Evolutionary conservation across 2,888 invertebrate species (phyloP).

Genomic region (Incurvaria masculella): DNA sequence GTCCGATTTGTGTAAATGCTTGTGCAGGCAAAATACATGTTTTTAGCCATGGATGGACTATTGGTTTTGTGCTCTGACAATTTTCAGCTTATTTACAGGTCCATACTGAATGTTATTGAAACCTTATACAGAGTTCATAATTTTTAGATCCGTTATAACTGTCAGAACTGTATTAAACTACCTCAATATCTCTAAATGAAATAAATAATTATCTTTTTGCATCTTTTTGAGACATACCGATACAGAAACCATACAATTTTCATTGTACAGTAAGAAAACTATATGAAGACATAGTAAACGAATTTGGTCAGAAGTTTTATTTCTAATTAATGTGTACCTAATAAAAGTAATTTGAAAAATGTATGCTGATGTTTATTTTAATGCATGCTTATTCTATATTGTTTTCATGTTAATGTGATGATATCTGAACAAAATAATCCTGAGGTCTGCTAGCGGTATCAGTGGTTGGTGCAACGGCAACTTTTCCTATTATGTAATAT

Average conservation of each 20-base stretch:
- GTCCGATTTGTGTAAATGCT: too few species aligned
- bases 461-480: too few species aligned
- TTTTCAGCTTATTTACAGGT: slow-evolving; percentile 20
- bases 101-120: slow-evolving; percentile 51
- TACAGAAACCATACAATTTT: slow-evolving; percentile 36
- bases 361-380: slow-evolving; percentile 20
- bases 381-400: too few species aligned
- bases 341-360: slow-evolving; percentile 43
- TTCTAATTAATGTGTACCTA: slow-evolving; percentile 47
- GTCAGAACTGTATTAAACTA: slow-evolving; percentile 51
- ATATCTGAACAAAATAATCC: too few species aligned
- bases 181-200: slow-evolving; percentile 56
- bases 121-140: too few species aligned
- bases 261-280: slow-evolving; percentile 51
- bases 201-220: slow-evolving; percentile 55
- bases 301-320: slow-evolving; percentile 52
- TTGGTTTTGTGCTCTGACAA: too few species aligned
- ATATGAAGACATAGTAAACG: slow-evolving; percentile 45
- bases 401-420: too few species aligned
- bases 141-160: slow-evolving; percentile 55
- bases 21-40: too few species aligned
- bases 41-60: too few species aligned
- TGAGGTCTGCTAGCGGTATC: too few species aligned
- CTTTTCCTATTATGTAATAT: too few species aligned
- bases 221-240: slow-evolving; percentile 45